Evolutionary conservation across 2,797 vertebrate genomes (phyloP).

Genomic region (Myotis pilosus): DNA sequence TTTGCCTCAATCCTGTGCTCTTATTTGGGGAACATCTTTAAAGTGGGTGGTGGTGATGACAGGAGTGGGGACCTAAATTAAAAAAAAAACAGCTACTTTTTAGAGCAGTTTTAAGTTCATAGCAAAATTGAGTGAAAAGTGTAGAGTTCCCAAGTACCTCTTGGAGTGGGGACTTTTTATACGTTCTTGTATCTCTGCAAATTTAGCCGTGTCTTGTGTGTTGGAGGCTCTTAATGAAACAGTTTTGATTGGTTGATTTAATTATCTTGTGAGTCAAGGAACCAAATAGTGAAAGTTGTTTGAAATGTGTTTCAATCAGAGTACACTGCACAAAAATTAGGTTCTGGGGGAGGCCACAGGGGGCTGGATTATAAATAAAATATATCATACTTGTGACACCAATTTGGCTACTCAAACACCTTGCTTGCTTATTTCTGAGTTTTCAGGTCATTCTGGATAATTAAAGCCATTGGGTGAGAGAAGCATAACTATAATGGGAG

Average conservation of each 20-base stretch:
- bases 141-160: neutral
- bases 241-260: neutral
- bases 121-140: neutral
- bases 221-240: neutral
- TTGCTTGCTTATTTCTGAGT: neutral
- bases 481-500: neutral
- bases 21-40: neutral
- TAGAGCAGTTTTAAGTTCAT: neutral
- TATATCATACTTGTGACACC: neutral
- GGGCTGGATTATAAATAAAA: neutral
- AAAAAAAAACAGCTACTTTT: neutral
- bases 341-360: neutral
- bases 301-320: slow-evolving; percentile 11
- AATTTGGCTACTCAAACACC: neutral
- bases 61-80: neutral
- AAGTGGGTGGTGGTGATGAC: neutral
- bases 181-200: neutral
- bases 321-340: neutral
- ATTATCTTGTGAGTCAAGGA: neutral
- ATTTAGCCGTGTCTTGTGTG: neutral
- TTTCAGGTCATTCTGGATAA: slow-evolving; percentile 8
- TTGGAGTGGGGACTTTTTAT: neutral
- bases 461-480: neutral
- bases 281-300: neutral
- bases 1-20: neutral